Evolutionary conservation across 2,113 vertebrate genomes (phyloP).

Genomic region (Saguinus midas): DNA sequence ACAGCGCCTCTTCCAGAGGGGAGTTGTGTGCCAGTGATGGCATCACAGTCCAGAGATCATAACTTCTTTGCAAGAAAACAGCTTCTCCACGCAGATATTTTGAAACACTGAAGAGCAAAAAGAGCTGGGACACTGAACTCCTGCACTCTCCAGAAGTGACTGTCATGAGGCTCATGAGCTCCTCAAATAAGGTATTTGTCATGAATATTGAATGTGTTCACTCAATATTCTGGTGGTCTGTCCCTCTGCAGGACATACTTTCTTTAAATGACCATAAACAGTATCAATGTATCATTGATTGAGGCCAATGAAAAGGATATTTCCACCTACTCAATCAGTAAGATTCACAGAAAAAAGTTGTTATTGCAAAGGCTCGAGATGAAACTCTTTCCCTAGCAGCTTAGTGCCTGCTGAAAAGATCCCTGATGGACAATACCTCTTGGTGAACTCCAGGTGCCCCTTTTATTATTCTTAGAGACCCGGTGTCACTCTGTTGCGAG

Average conservation of each 20-base stretch:
- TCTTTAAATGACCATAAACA: background rate
- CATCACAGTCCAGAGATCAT: background rate
- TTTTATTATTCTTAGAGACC: too few relatives aligned
- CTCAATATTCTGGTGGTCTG: background rate
- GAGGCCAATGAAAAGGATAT: background rate
- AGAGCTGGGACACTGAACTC: background rate
- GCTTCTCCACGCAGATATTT: background rate
- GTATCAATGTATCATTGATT: background rate
- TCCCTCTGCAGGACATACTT: background rate
- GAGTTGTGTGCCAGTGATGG: background rate
- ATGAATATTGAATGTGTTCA: too few relatives aligned
- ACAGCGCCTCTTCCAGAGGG: background rate
- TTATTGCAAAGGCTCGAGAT: background rate
- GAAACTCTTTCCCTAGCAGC: background rate
- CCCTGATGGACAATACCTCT: background rate
- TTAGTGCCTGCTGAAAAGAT: background rate
- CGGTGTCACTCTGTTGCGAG: too few relatives aligned
- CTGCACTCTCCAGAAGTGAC: background rate
- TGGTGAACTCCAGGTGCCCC: background rate
- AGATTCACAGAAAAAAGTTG: background rate
- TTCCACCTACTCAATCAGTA: background rate
- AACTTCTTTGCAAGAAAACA: background rate
- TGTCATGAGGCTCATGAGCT: background rate
- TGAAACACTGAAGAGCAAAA: background rate
- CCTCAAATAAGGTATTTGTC: slow-evolving; percentile 12